Evolutionary conservation across 2,113 vertebrate genomes (phyloP), one percentile per base, ranked within the genome.

Genomic region (Callipepla squamata): DNA sequence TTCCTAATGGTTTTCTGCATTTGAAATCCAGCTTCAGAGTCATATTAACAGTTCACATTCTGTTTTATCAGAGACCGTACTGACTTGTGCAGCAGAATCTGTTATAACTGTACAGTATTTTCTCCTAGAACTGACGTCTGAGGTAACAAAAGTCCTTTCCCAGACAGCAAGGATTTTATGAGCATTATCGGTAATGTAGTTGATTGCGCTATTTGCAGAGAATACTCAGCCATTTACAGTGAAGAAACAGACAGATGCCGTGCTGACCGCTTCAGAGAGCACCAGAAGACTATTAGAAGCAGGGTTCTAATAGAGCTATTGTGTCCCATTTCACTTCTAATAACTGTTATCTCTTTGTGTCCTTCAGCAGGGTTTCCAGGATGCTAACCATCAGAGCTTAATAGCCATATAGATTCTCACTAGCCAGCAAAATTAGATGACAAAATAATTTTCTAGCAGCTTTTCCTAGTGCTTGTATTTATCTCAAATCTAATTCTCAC

Each of bases 391-490:
- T 75, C 53, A 53, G 89, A 93, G 21, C 47, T 73, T 85, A 93
- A 89, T 38, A 92, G 70, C 42, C 72, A 73, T n/a, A 57, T 22
- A 72, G 75, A 89, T 84, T 95, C 81, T 58, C 68, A 83, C 58
- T 84, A 93, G 36, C 62, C 44, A 80, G 30, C 68, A 90, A 91
- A 73, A 83, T 73, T 21, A 66, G 75, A 84, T 45, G 70, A 85
- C 63, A 76, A 66, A 74, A 90, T 88, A 66, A 88, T 82, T 75
- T 89, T 77, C 68, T 80, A 69, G 34, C 57, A 90, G 86, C 36
- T 84, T 90, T 80, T 70, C 45, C 80, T 65, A 48, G 40, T 36
- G 59, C 51, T 93, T 89, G 10, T 80, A 87, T 89, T 94, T 96
- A 69, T 77, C 67, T 79, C 67, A 81, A 76, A 62, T 55, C 28